These are phyloP conservation scores for Elgaria multicarinata DNA, from an alignment of 2,113 vertebrate genomes.

Conservation along the genomic window DNA sequence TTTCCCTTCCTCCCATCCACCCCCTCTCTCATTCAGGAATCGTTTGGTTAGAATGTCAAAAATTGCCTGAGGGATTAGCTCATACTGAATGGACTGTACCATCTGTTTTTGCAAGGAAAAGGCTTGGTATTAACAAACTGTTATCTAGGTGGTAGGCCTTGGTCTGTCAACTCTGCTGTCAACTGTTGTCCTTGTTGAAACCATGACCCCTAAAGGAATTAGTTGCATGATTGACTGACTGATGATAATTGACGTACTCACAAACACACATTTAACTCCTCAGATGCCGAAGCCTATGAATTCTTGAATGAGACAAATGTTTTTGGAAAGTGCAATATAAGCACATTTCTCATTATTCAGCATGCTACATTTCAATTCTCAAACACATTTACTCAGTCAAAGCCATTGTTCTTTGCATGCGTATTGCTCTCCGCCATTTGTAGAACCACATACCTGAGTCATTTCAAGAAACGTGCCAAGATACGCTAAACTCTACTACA, in stretches of 20 bases:
- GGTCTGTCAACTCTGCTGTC: slow-evolving; percentile 64
- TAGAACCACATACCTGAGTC: background rate
- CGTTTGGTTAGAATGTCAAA: slow-evolving; percentile 65
- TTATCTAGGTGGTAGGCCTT: slow-evolving; percentile 58
- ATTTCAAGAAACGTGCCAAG: background rate
- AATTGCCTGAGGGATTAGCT: slow-evolving; percentile 51
- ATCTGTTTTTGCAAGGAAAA: slow-evolving; percentile 54
- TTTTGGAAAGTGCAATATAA: slow-evolving; percentile 23
- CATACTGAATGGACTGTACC: slow-evolving; percentile 53
- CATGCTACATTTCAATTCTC: background rate
- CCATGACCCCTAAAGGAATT: slow-evolving; percentile 72
- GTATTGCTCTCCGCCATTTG: background rate
- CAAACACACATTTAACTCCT: slow-evolving; percentile 68
- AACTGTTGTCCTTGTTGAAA: slow-evolving; percentile 64
- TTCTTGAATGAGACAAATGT: slow-evolving; percentile 46
- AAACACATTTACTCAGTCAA: background rate
- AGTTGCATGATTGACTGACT: slow-evolving; percentile 70
- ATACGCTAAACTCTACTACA: background rate
- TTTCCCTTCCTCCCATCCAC: background rate
- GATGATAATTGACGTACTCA: slow-evolving; percentile 67
- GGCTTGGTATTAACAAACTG: slow-evolving; percentile 62
- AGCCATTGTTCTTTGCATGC: background rate
- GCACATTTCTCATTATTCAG: background rate
- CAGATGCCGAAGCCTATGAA: slow-evolving; percentile 36
- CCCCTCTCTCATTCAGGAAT: slow-evolving; percentile 42